A percentile compares a stretch with the other conserved stretches of the same genome.
Evolutionary conservation across 2,888 invertebrate species (phyloP).

Genomic region (Noctua comes): DNA sequence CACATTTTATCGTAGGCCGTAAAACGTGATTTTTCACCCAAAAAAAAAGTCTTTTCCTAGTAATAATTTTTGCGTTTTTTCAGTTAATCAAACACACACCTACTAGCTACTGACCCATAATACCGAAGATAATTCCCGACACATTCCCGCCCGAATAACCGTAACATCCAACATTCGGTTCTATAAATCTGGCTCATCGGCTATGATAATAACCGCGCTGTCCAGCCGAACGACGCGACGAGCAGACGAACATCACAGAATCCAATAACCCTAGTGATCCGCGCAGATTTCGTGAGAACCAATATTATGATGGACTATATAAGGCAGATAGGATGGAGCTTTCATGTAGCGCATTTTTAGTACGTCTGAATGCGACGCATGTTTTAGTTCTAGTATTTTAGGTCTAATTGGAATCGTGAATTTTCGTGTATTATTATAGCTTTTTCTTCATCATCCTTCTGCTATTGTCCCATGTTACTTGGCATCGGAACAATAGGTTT

Average conservation of each 20-base stretch:
- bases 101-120: neutral
- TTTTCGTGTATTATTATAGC: too few relatives aligned
- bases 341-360: neutral
- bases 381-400: too few relatives aligned
- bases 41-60: too few relatives aligned
- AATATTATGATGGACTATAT: conserved; percentile 70
- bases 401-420: neutral
- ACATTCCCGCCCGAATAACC: neutral
- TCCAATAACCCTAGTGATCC: conserved; percentile 83
- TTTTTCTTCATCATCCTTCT: neutral
- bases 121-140: neutral
- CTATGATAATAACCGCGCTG: conserved; percentile 69
- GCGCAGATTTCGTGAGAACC: conserved; percentile 75
- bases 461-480: neutral
- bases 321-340: conserved; percentile 59
- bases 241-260: conserved; percentile 74
- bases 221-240: conserved; percentile 55
- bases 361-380: too few relatives aligned
- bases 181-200: conserved; percentile 56
- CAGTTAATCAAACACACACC: neutral
- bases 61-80: too few relatives aligned
- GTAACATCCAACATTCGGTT: conserved; percentile 1
- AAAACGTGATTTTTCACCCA: too few relatives aligned
- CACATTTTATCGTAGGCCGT: too few relatives aligned
- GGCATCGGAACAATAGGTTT: neutral